These are phyloP conservation scores for Chaitophorus viminalis DNA, from an alignment of 2,888 invertebrate species.

Conservation along the genomic window DNA sequence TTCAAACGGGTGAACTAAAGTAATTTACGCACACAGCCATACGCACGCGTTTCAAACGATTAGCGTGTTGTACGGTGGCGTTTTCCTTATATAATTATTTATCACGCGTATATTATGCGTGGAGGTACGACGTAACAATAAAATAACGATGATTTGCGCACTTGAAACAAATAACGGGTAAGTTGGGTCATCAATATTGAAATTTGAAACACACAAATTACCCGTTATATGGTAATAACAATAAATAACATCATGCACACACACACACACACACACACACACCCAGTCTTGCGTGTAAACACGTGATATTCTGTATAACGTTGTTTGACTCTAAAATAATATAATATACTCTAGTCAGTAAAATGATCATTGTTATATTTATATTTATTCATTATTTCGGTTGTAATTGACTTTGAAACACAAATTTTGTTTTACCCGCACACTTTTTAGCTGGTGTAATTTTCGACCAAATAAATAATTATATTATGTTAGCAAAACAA, in stretches of 20 bases:
- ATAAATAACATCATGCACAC: background rate
- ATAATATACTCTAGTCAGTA: background rate
- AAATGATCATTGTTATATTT: background rate
- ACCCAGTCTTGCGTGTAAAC: too few species aligned
- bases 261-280: too few species aligned
- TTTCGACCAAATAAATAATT: background rate
- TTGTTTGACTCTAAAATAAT: background rate
- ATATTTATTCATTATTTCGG: too few species aligned
- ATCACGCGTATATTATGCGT: background rate
- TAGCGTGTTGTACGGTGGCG: background rate
- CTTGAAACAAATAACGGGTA: background rate
- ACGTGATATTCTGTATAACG: too few species aligned
- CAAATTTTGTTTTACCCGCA: too few species aligned
- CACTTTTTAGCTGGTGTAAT: too few species aligned
- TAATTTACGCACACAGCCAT: too few species aligned
- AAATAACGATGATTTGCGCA: background rate
- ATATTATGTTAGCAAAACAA: background rate
- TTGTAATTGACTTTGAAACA: too few species aligned
- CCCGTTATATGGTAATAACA: background rate
- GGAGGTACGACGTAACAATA: background rate
- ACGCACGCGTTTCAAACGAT: background rate
- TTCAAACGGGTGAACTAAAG: too few species aligned
- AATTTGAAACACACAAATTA: background rate
- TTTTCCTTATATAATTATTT: background rate
- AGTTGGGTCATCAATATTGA: constrained; percentile 14